phyloP scores from a whole-genome alignment of 2,113 vertebrate genomes.

The Pedionomus torquatus region DNA sequence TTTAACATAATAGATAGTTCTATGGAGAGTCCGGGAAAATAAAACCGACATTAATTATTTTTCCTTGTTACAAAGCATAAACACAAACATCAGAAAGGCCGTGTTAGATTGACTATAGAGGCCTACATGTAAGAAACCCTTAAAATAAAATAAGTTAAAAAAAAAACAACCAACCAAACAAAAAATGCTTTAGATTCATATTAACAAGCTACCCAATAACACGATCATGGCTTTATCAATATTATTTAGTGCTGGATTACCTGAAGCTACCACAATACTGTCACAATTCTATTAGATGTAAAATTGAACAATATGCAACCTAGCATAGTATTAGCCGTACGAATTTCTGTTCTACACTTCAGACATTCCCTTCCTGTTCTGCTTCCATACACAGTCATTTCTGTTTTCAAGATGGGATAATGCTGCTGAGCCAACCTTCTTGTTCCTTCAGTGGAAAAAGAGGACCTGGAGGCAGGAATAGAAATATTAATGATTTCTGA shows the following conservation, averaged over 20 bases:
- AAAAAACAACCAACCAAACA: no score
- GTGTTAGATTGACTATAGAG: not conserved
- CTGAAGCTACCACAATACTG: not conserved
- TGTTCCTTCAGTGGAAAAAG: no score
- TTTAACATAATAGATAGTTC: not conserved
- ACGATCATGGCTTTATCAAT: not conserved
- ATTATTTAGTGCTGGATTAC: not conserved
- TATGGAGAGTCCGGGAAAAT: not conserved
- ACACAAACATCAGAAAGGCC: not conserved
- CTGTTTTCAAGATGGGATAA: no score
- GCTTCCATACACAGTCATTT: no score
- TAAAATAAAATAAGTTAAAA: not conserved
- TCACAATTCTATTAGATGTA: not conserved
- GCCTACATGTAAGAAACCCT: not conserved
- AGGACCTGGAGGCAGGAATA: no score
- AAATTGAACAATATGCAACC: not conserved
- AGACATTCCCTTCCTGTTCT: no score
- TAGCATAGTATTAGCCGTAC: no score
- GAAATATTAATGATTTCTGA: no score
- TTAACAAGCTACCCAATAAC: not conserved
- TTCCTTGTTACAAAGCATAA: not conserved
- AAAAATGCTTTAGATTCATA: not conserved
- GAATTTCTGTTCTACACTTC: no score
- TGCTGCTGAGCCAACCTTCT: no score
- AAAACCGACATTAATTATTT: not conserved